Evolutionary conservation across 2,797 vertebrate genomes (phyloP).

Genomic region (Lutjanus campechanus): DNA sequence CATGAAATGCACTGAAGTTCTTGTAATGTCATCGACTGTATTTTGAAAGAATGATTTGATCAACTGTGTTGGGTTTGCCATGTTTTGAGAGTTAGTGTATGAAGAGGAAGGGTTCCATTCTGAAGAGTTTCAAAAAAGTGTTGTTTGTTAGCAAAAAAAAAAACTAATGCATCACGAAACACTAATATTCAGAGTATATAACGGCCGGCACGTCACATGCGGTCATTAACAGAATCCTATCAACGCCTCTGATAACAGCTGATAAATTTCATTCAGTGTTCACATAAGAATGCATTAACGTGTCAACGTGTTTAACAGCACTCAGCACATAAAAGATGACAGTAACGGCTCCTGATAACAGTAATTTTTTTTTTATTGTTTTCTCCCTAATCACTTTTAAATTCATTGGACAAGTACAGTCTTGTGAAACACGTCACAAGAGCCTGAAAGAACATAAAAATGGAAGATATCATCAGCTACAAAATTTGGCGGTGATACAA

Average conservation of each 20-base stretch:
- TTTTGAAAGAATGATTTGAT: too few species aligned
- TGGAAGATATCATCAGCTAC: slow-evolving; percentile 74
- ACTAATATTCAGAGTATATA: not conserved
- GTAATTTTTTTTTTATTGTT: slow-evolving; percentile 74
- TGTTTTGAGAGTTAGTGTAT: too few species aligned
- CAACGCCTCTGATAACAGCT: not conserved
- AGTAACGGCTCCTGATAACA: slow-evolving; percentile 63
- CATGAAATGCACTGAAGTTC: too few species aligned
- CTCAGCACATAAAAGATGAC: slow-evolving; percentile 25
- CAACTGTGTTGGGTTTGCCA: too few species aligned
- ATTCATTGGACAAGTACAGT: slow-evolving; percentile 84
- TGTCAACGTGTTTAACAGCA: not conserved
- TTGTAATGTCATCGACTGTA: too few species aligned
- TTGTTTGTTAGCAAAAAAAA: too few species aligned
- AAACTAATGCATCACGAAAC: not conserved
- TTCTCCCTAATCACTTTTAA: slow-evolving; percentile 85
- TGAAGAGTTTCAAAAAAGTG: too few species aligned
- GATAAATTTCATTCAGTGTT: not conserved
- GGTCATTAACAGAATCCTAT: not conserved
- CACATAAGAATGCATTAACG: not conserved
- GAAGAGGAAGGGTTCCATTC: too few species aligned
- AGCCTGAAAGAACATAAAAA: slow-evolving; percentile 80
- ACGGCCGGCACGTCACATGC: not conserved
- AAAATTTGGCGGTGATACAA: slow-evolving; percentile 80
- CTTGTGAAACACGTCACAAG: slow-evolving; percentile 79